A percentile compares a stretch with the other conserved stretches of the same genome.
Conservation (phyloP, 1,140 invertebrate genomes). For the Sinella curviseta region DNA sequence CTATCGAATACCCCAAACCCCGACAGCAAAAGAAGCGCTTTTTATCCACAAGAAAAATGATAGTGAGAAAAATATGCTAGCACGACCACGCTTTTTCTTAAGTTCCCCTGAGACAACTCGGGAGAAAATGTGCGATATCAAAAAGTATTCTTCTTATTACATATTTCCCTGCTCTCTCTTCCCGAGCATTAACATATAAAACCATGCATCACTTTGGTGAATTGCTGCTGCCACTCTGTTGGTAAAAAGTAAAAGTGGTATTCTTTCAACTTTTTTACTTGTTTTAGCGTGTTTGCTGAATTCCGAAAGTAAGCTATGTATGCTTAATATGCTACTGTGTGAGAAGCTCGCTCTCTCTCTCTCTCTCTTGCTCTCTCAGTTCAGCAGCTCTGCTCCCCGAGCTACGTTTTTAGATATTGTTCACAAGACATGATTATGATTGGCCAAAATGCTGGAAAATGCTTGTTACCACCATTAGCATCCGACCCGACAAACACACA, state of each 20-base stretch:
- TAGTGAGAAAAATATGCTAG: not conserved
- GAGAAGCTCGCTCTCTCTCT: no score
- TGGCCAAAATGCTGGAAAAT: constrained; percentile 49
- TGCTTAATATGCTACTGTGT: no score
- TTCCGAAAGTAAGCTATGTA: no score
- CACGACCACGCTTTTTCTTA: not conserved
- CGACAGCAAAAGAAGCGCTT: not conserved
- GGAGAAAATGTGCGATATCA: constrained; percentile 8
- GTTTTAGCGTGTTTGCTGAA: no score
- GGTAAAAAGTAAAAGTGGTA: no score
- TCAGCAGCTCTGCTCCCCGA: constrained; percentile 31
- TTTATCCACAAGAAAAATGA: constrained; percentile 19
- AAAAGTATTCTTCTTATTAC: not conserved
- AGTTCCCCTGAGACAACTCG: not conserved
- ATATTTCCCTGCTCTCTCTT: not conserved
- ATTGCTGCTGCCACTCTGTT: not conserved
- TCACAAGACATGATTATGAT: constrained; percentile 50
- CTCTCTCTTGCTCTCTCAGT: not conserved
- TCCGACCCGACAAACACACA: constrained; percentile 46
- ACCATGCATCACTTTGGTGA: constrained; percentile 23
- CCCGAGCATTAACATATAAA: constrained; percentile 4
- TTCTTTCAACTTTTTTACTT: no score
- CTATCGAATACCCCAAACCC: not conserved
- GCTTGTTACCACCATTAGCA: constrained; percentile 51
- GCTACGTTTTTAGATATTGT: constrained; percentile 45